Percentiles rank a stretch among this genome's conserved stretches.
Conservation (phyloP, 2,797 vertebrate species). For the Nothura maculosa region DNA sequence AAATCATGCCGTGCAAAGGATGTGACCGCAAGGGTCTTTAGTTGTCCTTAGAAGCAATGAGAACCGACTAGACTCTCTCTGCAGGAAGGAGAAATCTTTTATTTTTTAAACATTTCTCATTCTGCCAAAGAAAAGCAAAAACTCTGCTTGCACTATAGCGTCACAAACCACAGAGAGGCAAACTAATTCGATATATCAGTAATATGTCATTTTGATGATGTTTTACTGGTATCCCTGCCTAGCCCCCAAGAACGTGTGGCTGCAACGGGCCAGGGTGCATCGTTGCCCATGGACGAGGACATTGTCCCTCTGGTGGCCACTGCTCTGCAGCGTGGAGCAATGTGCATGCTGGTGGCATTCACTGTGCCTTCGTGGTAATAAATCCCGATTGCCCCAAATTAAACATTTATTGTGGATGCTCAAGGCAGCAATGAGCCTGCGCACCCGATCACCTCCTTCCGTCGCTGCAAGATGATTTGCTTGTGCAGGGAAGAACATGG, state of each 20-base stretch:
- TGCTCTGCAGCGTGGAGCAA: background rate
- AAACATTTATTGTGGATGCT: conserved; percentile 16
- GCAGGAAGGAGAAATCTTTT: background rate
- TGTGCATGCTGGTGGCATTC: background rate
- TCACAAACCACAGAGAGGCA: conserved; percentile 33
- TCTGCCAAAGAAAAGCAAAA: background rate
- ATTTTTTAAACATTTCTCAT: background rate
- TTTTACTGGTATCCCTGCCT: background rate
- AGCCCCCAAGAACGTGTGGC: conserved; percentile 6
- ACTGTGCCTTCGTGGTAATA: background rate
- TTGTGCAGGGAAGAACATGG: accelerated
- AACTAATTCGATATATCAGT: conserved; percentile 33
- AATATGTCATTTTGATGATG: background rate
- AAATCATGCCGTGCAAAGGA: accelerated
- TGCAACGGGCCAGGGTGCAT: background rate
- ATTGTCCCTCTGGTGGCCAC: background rate
- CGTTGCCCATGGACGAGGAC: background rate
- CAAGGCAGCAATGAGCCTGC: background rate
- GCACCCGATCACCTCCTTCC: background rate
- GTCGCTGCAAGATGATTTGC: background rate
- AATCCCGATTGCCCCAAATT: conserved; percentile 14
- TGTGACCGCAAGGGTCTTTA: background rate
- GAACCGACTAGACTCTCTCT: background rate
- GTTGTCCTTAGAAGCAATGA: background rate
- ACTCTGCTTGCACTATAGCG: background rate